Evolutionary conservation across 2,888 invertebrate genomes (phyloP), one percentile per base, ranked within the genome.

Genomic region (Conistra vaccinii): DNA sequence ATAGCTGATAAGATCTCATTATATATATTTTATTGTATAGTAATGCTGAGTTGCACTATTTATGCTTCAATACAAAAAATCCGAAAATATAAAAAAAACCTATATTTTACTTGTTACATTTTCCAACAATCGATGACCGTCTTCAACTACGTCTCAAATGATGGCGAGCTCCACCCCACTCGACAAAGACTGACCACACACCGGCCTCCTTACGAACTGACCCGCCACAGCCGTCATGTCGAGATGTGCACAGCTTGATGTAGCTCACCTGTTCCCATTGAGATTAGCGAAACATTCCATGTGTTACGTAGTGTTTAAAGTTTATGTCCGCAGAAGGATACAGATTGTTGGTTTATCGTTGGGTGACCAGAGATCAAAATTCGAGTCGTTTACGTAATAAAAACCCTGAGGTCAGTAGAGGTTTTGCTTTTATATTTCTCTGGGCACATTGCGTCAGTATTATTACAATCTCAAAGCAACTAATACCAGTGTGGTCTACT

Each of bases 231-330:
- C 77, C 85, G 76, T 79, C 82, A 78, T 73, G 71, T 81, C 69
- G 82, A 84, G 80, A 84, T 73, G 62, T 73, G 66, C 75, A 75
- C 75, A 65, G 72, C 83, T 80, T 78, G 53, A 73, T 67, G 26
- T 80, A 82, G 79, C 68, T 81, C 84, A 83, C 74, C 72, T 76
- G 72, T 86, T 88, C 80, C n/a, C 75, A 73, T 89, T 90, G 92
- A 93, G 91, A 92, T 94, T 93, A 74, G 61, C 85, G 77, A 82
- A 84, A 90, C 92, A 92, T 92, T 92, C 92, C 92, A 91, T 86
- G 70, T 86, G 85, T 88, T 90, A 87, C 79, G 81, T 88, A 78
- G 83, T 81, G 71, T 81, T 84, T 62, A 85, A 83, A 85, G 70
- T 75, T 84, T 78, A 82, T 76, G 73, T 73, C 84, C 73, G n/a